Conservation (phyloP, 2,888 invertebrate species). For the Trichopoda pennipes region DNA sequence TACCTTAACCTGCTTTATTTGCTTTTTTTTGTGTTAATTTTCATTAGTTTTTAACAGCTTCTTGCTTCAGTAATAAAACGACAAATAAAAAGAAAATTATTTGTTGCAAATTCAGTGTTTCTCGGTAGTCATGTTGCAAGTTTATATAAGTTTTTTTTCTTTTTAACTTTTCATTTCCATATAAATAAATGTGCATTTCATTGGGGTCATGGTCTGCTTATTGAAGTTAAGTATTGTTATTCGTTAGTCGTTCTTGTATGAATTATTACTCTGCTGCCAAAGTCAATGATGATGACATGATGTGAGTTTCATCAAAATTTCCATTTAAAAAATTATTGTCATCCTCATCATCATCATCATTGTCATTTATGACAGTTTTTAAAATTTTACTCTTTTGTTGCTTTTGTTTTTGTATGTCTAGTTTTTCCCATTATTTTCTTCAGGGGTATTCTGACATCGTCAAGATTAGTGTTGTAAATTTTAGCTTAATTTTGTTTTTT, state of each 20-base stretch:
- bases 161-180: constrained; percentile 32
- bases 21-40: constrained; percentile 35
- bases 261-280: neutral
- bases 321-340: constrained; percentile 48
- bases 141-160: neutral
- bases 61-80: constrained; percentile 2
- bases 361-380: neutral
- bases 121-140: constrained; percentile 37
- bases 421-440: constrained; percentile 7
- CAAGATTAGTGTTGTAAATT: constrained; percentile 48
- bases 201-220: constrained; percentile 64
- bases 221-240: constrained; percentile 30
- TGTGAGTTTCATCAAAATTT: constrained; percentile 57
- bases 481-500: constrained; percentile 55
- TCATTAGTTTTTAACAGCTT: constrained; percentile 21
- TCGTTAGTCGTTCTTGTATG: neutral
- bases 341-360: constrained; percentile 19
- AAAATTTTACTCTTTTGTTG: neutral
- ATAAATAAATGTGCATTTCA: constrained; percentile 47
- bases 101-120: neutral
- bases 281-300: constrained; percentile 58
- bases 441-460: constrained; percentile 48
- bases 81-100: neutral
- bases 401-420: constrained; percentile 19
- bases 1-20: constrained; percentile 63